A percentile compares a stretch with the other conserved stretches of the same genome.
These are phyloP conservation scores for Hippocampus guttulatus DNA, from an alignment of 2,113 vertebrate species.

Conservation along the genomic window DNA sequence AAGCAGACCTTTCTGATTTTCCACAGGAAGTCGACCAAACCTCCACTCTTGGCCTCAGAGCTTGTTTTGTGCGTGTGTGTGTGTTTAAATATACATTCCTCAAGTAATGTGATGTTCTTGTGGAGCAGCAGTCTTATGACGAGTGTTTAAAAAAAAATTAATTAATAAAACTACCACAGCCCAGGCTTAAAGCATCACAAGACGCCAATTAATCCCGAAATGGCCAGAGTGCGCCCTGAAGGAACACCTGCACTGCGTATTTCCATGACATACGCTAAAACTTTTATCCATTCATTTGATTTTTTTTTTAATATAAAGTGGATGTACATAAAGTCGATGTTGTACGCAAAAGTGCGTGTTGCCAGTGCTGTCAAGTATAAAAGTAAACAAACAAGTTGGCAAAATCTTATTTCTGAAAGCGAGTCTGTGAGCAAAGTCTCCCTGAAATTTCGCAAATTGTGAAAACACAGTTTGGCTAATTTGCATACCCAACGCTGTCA, in stretches of 20 bases:
- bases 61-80: background rate
- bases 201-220: background rate
- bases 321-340: no score
- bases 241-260: background rate
- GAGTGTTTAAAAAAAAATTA: background rate
- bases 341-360: no score
- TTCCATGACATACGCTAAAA: background rate
- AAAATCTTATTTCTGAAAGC: no score
- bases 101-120: slow-evolving; percentile 1
- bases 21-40: slow-evolving; percentile 48
- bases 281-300: no score
- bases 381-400: no score
- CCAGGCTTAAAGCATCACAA: background rate
- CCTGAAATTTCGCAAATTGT: no score
- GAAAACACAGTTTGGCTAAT: no score
- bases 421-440: no score
- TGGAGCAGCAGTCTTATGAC: background rate
- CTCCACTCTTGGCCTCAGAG: background rate
- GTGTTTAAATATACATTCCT: background rate
- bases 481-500: no score
- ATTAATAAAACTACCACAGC: background rate
- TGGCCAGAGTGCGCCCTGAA: background rate
- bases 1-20: slow-evolving; percentile 23
- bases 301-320: no score
- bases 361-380: no score